Evolutionary conservation across 53 echinoderm and acorn worm species (phyloP), one percentile per base, ranked within the genome.

Genomic region (Temnopleurus reevesii): DNA sequence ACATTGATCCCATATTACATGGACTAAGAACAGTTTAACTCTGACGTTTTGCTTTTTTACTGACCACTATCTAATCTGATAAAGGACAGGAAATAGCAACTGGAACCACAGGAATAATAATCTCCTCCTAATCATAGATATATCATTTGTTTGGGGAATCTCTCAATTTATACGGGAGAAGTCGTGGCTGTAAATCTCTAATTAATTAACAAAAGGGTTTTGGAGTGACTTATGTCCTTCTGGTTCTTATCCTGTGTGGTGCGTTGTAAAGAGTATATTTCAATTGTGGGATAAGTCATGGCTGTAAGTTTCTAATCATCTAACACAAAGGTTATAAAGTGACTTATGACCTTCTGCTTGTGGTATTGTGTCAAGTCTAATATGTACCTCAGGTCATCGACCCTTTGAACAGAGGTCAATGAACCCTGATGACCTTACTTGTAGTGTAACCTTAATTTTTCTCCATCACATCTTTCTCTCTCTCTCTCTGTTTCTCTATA

Each of bases 61-160:
- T 66, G 66, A 66, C 66, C 66, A 66, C 66, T 66, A n/a, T n/a
- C n/a, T n/a, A 66, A 66, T 66, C 66, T 66, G 66, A 66, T 66
- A 41, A n/a, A 36, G n/a, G 38, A 7, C 66, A 66, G 66, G 66
- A 66, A 66, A 66, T 66, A 36, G 66, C 66, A 41, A 66, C 66
- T 66, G 66, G 66, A 66, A 66, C 66, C 66, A 66, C n/a, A n/a
- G n/a, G n/a, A 38, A 41, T 21, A 66, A n/a, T 66, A 66, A 66
- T 66, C 66, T 66, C n/a, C 8, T 38, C 41, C 21, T 66, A 66
- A 66, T 66, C 66, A 66, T 21, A 66, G 66, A 66, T 27, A 59
- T 66, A 12, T 8, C 66, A 66, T 38, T 66, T 38, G 41, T 66
- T 41, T n/a, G n/a, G n/a, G n/a, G n/a, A n/a, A n/a, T n/a, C n/a